A percentile compares a stretch with the other conserved stretches of the same genome.
phyloP scores from a whole-genome alignment of 1,140 invertebrate species.

The Drosophila watanabei region DNA sequence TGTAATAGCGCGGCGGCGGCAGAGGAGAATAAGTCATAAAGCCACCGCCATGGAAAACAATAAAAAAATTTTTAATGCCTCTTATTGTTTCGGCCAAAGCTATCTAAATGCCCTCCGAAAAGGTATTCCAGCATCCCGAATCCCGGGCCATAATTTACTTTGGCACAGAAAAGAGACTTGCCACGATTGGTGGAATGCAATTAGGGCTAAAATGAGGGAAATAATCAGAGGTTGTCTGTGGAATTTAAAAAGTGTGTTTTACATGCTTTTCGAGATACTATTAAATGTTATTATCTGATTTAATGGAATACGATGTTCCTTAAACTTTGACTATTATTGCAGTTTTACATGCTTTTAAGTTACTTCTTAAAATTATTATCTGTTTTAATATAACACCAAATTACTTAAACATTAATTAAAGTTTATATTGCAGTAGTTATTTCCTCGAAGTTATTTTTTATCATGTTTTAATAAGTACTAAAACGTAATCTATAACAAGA shows the following conservation, averaged over 20 bases:
- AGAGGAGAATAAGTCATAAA: slow-evolving; percentile 63
- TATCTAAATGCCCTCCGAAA: slow-evolving; percentile 58
- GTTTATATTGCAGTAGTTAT: neutral
- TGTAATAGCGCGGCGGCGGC: slow-evolving; percentile 50
- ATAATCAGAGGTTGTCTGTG: neutral
- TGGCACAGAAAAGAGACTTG: neutral
- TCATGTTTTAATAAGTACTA: neutral
- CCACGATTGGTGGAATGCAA: slow-evolving; percentile 10
- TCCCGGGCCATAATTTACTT: slow-evolving; percentile 33
- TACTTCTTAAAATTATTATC: neutral
- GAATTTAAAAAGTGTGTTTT: neutral
- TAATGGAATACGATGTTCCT: neutral
- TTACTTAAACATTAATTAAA: neutral
- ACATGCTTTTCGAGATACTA: neutral
- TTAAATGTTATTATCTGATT: neutral
- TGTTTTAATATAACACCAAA: no score
- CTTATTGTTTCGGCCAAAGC: slow-evolving; percentile 74
- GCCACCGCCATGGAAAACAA: slow-evolving; percentile 67
- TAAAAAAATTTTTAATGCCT: slow-evolving; percentile 74
- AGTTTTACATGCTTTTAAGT: neutral
- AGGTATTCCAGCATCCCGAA: slow-evolving; percentile 54
- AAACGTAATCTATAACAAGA: no score
- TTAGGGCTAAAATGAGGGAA: neutral
- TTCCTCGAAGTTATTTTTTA: neutral
- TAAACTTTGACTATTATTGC: no score